Conservation (phyloP, 1,140 invertebrate species). For the Mizuhopecten yessoensis region DNA sequence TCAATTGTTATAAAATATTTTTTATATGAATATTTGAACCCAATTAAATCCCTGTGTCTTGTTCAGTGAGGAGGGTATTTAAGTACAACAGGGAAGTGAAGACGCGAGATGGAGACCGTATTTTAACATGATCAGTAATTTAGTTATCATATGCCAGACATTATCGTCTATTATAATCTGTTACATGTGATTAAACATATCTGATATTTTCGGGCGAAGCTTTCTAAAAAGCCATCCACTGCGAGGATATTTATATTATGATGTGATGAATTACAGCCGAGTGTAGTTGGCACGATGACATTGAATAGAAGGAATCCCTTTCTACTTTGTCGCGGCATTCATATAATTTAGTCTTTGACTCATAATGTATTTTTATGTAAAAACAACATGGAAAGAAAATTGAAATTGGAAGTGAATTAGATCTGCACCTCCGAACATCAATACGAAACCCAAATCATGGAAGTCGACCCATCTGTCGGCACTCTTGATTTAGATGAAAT, state of each 20-base stretch:
- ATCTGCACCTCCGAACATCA: constrained; percentile 24
- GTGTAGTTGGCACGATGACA: neutral
- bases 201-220: neutral
- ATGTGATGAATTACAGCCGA: neutral
- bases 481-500: constrained; percentile 16
- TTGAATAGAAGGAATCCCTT: neutral
- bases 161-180: neutral
- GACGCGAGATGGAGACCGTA: neutral
- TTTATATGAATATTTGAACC: neutral
- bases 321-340: neutral
- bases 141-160: constrained; percentile 16
- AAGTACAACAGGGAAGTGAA: neutral
- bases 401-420: constrained; percentile 33
- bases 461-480: constrained; percentile 23
- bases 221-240: neutral
- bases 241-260: neutral
- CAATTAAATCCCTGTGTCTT: neutral
- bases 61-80: neutral
- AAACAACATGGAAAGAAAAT: constrained; percentile 39
- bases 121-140: constrained; percentile 2
- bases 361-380: constrained; percentile 35
- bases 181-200: constrained; percentile 39
- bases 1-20: neutral
- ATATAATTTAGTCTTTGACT: constrained; percentile 35
- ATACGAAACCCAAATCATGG: constrained; percentile 10